Percentiles rank a stretch among this genome's conserved stretches.
Conservation (phyloP, 2,797 vertebrate species). For the Sebastiscus tertius region DNA sequence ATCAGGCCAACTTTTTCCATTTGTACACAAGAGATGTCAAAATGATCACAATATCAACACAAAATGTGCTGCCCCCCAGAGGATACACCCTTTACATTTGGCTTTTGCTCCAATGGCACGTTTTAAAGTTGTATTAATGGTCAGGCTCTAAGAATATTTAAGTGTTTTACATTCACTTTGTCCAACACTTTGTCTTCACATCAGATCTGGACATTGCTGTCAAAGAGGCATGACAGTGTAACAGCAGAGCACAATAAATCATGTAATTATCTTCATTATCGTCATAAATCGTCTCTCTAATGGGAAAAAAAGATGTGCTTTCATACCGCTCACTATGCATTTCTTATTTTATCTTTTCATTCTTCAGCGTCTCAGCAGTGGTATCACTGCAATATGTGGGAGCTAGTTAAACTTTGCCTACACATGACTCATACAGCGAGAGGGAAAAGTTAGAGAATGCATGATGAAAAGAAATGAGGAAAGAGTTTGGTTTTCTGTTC, state of each 20-base stretch:
- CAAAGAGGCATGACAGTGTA: neutral
- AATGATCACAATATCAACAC: neutral
- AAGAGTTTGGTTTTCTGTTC: neutral
- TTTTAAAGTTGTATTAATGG: neutral
- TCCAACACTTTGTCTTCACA: neutral
- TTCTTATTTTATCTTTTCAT: neutral
- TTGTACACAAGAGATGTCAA: neutral
- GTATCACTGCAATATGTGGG: constrained; percentile 18
- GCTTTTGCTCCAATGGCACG: neutral
- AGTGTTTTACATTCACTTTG: neutral
- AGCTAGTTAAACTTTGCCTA: constrained; percentile 11
- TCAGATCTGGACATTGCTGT: neutral
- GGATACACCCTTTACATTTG: neutral
- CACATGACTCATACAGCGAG: constrained; percentile 19
- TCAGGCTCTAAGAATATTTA: neutral
- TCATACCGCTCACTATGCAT: neutral
- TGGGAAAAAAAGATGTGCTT: neutral
- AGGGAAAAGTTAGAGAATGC: neutral
- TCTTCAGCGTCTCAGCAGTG: constrained; percentile 7
- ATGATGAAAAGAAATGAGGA: neutral
- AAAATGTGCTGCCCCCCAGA: neutral
- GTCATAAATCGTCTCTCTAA: neutral
- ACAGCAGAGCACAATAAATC: neutral
- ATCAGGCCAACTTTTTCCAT: no score
- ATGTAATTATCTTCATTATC: neutral